Base-by-base conservation (phyloP, 2,113 vertebrate genomes). In the Callospermophilus lateralis region DNA sequence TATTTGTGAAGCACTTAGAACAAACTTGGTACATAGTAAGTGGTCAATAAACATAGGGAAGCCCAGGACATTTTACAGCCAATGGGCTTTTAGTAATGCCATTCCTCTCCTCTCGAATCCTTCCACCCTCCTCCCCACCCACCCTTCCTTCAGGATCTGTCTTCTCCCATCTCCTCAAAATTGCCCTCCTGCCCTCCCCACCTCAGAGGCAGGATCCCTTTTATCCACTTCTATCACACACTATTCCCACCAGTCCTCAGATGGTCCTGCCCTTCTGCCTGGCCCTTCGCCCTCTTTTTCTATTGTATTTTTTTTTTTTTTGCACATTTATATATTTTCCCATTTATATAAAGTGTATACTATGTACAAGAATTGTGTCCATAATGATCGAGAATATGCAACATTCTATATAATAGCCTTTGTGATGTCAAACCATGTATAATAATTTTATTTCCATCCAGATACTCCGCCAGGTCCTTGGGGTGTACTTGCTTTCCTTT, bases 251-350 rank as follows among this genome's bases (percentile, higher is more conserved):
- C 34, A 1, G 61, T 17, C 39, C 26, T 80, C 81, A 48, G 58
- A n/a, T 34, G 48, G 39, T 17, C 34, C 39, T 65, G 58, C 19
- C 26, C 53, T 77, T 39, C 42, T 17, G 0, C 34, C 26, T 68
- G 37, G 34, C 45, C 42, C 86, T 28, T 42, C 32, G 24, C 30
- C 55, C 45, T 76, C 53, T 72, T 84, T 42, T 90, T 65, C 84
- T 90, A 28, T 30, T 61, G 92, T 81, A 45, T 88, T 45, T 84
- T 55, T 65, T 85, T 65, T 85, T 53, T 65, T 85, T 65, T 85
- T 53, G 37, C 12, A 51, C 2, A 19, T 32, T 72, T 68, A 70
- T 45, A 45, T 19, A 70, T 84, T 74, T 94, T 90, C 68, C 63
- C 70, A 73, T 37, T 55, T 51, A 55, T 28, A 32, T 48, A 26